Evolutionary conservation across 23 tunicate species (phyloP).

Genomic region (Ciona savignyi): DNA sequence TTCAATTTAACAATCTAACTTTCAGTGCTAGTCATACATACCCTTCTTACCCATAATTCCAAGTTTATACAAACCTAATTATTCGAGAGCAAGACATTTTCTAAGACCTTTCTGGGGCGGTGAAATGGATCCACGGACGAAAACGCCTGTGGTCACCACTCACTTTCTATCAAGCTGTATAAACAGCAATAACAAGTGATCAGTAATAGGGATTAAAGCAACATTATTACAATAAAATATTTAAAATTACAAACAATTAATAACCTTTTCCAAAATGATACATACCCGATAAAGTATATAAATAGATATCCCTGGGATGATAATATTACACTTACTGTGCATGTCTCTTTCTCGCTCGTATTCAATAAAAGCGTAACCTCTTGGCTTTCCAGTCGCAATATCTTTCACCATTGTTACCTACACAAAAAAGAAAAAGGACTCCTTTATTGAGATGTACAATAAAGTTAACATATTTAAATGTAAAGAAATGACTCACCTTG

Average conservation of each 20-base stretch:
- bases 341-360: constrained; percentile 96
- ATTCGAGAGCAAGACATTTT: background rate
- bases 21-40: constrained; percentile 25
- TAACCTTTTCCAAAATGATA: background rate
- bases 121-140: constrained; percentile 20
- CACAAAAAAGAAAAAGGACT: background rate
- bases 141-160: constrained; percentile 26
- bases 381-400: constrained; percentile 67
- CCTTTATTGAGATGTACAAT: background rate
- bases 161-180: constrained; percentile 34
- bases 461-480: too few relatives aligned
- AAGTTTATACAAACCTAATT: constrained; percentile 49
- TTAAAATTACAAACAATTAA: too few relatives aligned
- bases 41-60: constrained; percentile 59
- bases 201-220: background rate
- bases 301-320: background rate
- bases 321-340: constrained; percentile 77
- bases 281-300: background rate
- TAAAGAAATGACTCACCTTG: too few relatives aligned
- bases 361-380: constrained; percentile 98
- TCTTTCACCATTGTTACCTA: constrained; percentile 88
- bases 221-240: too few relatives aligned
- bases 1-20: constrained; percentile 9
- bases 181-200: constrained; percentile 44
- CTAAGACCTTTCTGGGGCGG: background rate